These are phyloP conservation scores for Oreochromis spilurus DNA, from an alignment of 2,113 vertebrate species.

Conservation along the genomic window DNA sequence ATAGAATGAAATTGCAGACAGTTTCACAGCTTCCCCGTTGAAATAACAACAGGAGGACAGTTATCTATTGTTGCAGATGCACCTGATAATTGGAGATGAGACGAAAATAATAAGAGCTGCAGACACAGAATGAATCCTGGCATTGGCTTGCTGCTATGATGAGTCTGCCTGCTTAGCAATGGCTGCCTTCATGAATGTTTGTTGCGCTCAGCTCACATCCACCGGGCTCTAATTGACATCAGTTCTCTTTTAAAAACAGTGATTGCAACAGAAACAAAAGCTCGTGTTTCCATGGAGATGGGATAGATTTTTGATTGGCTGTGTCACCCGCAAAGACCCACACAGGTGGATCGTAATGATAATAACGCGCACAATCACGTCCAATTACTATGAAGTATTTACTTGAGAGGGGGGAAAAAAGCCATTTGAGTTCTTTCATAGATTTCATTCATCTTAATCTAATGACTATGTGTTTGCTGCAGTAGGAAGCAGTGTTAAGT, in stretches of 20 bases:
- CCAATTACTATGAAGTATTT: slow-evolving; percentile 52
- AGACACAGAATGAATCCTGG: neutral
- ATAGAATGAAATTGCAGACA: neutral
- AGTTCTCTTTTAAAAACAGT: slow-evolving; percentile 20
- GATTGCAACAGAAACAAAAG: slow-evolving; percentile 43
- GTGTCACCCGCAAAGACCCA: slow-evolving; percentile 11
- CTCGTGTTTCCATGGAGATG: slow-evolving; percentile 52
- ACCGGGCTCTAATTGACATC: neutral
- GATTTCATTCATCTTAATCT: slow-evolving; percentile 1
- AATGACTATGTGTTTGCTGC: neutral
- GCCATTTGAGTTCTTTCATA: neutral
- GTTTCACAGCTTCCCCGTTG: neutral
- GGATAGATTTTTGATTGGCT: slow-evolving; percentile 29
- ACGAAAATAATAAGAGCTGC: slow-evolving; percentile 3
- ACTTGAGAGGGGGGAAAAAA: neutral
- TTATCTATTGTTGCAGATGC: slow-evolving; percentile 1
- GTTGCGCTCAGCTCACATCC: slow-evolving; percentile 4
- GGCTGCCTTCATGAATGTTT: slow-evolving; percentile 6
- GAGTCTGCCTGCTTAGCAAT: neutral
- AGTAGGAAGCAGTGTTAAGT: neutral
- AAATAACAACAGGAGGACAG: neutral
- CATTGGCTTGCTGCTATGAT: neutral
- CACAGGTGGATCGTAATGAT: slow-evolving; percentile 61
- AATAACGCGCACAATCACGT: slow-evolving; percentile 49
- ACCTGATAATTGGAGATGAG: slow-evolving; percentile 29